These are phyloP conservation scores for Oryzias woworae DNA, from an alignment of 2,113 vertebrate species.

Conservation along the genomic window DNA sequence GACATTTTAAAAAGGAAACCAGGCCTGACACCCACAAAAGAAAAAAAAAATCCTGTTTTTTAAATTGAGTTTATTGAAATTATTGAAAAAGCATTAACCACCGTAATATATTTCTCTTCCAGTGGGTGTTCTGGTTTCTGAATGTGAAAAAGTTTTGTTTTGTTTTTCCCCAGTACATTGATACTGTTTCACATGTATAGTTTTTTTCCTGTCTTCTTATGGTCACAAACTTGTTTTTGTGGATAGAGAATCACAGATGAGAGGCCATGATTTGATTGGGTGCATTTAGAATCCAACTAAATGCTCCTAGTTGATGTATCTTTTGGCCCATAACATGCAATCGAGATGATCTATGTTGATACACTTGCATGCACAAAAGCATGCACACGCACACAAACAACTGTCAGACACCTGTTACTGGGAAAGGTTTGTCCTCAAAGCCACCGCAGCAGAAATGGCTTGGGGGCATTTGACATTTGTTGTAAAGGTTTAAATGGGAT, in stretches of 20 bases:
- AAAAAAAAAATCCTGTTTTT: slow-evolving; percentile 21
- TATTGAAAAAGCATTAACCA: not conserved
- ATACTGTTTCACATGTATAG: not conserved
- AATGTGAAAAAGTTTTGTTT: not conserved
- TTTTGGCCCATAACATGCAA: slow-evolving; percentile 47
- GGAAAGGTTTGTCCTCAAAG: slow-evolving; percentile 32
- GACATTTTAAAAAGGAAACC: too few species aligned
- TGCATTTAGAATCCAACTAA: slow-evolving; percentile 56
- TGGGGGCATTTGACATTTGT: slow-evolving; percentile 60
- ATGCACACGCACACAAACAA: slow-evolving; percentile 30
- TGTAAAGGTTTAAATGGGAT: slow-evolving; percentile 53
- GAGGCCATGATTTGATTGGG: slow-evolving; percentile 60
- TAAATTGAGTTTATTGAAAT: not conserved
- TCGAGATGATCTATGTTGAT: slow-evolving; percentile 44
- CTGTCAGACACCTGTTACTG: slow-evolving; percentile 41
- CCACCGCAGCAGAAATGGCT: slow-evolving; percentile 57
- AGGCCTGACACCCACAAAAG: not conserved
- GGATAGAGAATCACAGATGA: slow-evolving; percentile 56
- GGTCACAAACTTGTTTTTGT: slow-evolving; percentile 39
- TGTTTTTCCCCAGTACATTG: slow-evolving; percentile 13
- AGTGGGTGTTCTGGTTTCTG: slow-evolving; percentile 13
- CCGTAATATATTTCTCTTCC: slow-evolving; percentile 18
- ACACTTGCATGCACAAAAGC: slow-evolving; percentile 23
- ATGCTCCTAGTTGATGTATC: slow-evolving; percentile 63
- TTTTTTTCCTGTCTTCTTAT: slow-evolving; percentile 38